Evolutionary conservation across 2,888 invertebrate species (phyloP), one percentile per base, ranked within the genome.

Genomic region (Syrista parreyssii): DNA sequence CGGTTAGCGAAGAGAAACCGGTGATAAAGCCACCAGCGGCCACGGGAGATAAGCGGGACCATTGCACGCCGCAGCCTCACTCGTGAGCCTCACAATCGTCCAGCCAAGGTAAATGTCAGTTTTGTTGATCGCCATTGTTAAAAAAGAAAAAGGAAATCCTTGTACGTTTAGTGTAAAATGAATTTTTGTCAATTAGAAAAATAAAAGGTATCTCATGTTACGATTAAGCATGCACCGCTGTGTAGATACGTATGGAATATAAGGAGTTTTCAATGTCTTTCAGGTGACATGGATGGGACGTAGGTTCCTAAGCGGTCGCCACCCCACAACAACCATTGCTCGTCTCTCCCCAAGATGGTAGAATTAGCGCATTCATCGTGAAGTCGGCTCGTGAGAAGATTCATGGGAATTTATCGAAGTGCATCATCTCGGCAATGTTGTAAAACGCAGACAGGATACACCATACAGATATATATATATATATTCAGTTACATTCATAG

Each of bases 1-100:
- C 94, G 77, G 92, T 92, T 76, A 93, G 87, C 88, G 91, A 94
- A 76, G 93, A 93, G 82, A 93, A 93, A 85, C 86, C 89, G 82
- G 89, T 87, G 79, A 88, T 89, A 86, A 90, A 89, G 83, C 88
- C 90, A 85, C 87, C 90, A 86, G 85, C 87, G 86, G 84, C 88
- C 82, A 84, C 89, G 84, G 87, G 86, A 82, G 89, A 90, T 79
- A 90, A 91, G 86, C 90, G 89, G 84, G 91, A 91, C 83, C 89
- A 90, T 76, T 86, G 88, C 87, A 89, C 89, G 84, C 87, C 90
- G 84, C 91, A 90, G 83, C 88, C 91, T 84, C 92, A 91, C 86
- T 92, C 92, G 91, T 92, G 92, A 92, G 91, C 91, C 90, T 84
- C 86, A 84, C 84, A 88, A 83, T 87, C 86, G 85, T 88, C 88